Evolutionary conservation across 2,888 invertebrate species (phyloP).

Genomic region (Sepioteuthis lessoniana): DNA sequence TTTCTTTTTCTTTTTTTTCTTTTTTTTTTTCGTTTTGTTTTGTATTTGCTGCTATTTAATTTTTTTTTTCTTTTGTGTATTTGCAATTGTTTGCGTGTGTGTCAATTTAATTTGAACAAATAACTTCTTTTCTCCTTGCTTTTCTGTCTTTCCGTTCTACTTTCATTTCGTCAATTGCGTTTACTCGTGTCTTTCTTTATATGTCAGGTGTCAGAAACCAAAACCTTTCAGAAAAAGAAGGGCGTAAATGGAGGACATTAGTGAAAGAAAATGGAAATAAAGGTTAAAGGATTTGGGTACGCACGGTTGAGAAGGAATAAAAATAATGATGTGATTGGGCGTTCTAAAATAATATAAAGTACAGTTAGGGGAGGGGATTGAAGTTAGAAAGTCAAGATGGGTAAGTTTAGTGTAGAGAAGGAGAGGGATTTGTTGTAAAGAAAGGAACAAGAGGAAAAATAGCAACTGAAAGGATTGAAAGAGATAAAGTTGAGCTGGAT

Average conservation of each 20-base stretch:
- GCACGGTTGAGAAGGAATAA: neutral
- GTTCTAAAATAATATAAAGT: neutral
- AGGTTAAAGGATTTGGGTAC: neutral
- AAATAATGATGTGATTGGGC: neutral
- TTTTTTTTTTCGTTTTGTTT: too few relatives aligned
- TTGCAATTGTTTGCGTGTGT: neutral
- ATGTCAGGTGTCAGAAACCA: neutral
- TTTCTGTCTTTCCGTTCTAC: neutral
- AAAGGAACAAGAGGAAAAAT: too few relatives aligned
- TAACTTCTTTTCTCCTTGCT: constrained; percentile 33
- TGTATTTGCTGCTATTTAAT: neutral
- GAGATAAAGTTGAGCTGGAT: too few relatives aligned
- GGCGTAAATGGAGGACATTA: neutral
- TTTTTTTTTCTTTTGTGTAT: neutral
- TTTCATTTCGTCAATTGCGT: constrained; percentile 6
- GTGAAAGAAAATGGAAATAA: neutral
- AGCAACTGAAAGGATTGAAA: too few relatives aligned
- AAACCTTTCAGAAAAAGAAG: neutral
- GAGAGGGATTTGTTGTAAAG: too few relatives aligned
- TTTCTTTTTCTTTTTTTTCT: too few relatives aligned
- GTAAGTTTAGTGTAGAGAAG: neutral
- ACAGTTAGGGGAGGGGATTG: neutral
- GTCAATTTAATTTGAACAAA: constrained; percentile 33
- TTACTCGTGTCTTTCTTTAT: neutral
- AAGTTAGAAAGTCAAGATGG: neutral